Conservation (phyloP, 2,797 vertebrate genomes). For the Pristis pectinata region DNA sequence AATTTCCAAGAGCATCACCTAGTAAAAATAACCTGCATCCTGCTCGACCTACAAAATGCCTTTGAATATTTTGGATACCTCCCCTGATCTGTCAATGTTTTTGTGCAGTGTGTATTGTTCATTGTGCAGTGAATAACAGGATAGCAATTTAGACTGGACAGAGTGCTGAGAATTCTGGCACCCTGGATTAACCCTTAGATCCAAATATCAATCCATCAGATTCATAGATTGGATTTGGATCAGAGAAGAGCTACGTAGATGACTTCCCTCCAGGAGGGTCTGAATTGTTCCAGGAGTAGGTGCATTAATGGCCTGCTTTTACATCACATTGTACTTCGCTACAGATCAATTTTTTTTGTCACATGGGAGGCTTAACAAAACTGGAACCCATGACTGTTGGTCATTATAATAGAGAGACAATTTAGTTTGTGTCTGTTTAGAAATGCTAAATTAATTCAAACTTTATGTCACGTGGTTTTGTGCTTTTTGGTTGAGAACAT, state of each 20-base stretch:
- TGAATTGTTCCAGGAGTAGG: not conserved
- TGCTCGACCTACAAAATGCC: not conserved
- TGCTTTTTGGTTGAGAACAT: not conserved
- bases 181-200: not conserved
- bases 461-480: not conserved
- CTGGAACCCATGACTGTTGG: not conserved
- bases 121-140: not conserved
- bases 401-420: not conserved
- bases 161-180: not conserved
- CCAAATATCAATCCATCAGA: not conserved
- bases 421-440: not conserved
- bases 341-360: not conserved
- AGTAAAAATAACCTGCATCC: not conserved
- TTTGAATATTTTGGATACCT: not conserved
- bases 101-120: not conserved
- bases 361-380: not conserved
- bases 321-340: too few relatives aligned
- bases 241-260: not conserved
- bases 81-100: not conserved
- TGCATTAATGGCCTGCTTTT: not conserved
- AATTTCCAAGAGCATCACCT: not conserved
- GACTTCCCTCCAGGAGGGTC: not conserved
- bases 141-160: not conserved
- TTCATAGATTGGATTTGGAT: not conserved
- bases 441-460: not conserved